Evolutionary conservation across 2,888 invertebrate genomes (phyloP).

Genomic region (Mamestra brassicae): DNA sequence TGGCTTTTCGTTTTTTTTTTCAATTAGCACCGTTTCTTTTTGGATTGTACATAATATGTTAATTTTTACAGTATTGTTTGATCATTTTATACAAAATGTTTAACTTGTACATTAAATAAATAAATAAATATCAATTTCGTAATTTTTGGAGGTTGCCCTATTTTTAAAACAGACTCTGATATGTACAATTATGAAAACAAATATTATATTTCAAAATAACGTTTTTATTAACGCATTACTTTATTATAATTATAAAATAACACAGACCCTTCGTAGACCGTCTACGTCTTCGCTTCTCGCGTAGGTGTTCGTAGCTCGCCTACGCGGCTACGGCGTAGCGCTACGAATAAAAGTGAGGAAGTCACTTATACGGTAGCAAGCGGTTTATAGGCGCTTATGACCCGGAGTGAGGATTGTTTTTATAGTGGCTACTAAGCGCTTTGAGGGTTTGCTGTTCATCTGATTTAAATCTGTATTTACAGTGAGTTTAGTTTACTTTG

Average conservation of each 20-base stretch:
- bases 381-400: constrained; percentile 33
- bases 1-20: too few relatives aligned
- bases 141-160: too few relatives aligned
- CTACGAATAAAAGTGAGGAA: constrained; percentile 47
- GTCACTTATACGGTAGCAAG: constrained; percentile 30
- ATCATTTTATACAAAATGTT: too few relatives aligned
- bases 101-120: too few relatives aligned
- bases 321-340: constrained; percentile 38
- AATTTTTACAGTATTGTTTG: too few relatives aligned
- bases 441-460: not conserved
- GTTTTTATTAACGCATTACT: too few relatives aligned
- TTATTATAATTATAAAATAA: not conserved
- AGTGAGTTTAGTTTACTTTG: not conserved
- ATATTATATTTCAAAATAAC: too few relatives aligned
- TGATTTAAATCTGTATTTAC: not conserved
- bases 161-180: too few relatives aligned
- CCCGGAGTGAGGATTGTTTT: constrained; percentile 25
- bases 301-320: constrained; percentile 60
- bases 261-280: not conserved
- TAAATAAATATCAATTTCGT: too few relatives aligned
- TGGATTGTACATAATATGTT: too few relatives aligned
- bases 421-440: constrained; percentile 6
- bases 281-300: constrained; percentile 40
- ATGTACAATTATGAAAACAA: too few relatives aligned
- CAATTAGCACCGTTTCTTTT: too few relatives aligned